Base-by-base conservation (phyloP, 1,140 invertebrate species). In the Brachionus paranguensis region DNA sequence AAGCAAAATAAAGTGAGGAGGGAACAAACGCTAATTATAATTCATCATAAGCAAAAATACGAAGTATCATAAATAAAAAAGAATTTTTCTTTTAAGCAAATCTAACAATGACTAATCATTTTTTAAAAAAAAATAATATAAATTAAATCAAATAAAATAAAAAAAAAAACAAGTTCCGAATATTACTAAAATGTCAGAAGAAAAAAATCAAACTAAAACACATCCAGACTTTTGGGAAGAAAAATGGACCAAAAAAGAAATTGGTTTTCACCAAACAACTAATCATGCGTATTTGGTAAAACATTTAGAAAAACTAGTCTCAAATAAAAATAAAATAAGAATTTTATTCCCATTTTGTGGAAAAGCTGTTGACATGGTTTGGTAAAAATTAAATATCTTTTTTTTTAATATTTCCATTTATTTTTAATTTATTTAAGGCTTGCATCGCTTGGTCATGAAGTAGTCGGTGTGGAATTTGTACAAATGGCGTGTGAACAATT, bases 361-460 rank as follows among this genome's bases (percentile, higher is more conserved):
- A 6, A 68, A 68, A 41, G 65, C 65, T 10, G 65, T 33, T 27
- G n/a, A 50, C 47, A 17, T 79, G 43, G 27, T 20, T 10, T 24
- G 76, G 76, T 55, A 60, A 60, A 24, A 8, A 8, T 7, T 17
- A 8, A 1, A 10, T 1, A 33, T 17, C 0, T 29, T 14, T 24
- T 8, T 72, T 10, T 5, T 0, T 12, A 0, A 72, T 11, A 41
- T 47, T 60, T 20, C 1, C 0, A 60, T 20, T 24, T 60, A 20
- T 8, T 24, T 17, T 17, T 1, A 60, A 24, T 10, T 1, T 6
- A 17, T 24, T 33, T 6, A 33, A 72, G 70, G 70, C 27, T 79
- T n/a, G 76, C 76, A 17, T 79, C 76, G 7, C 37, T 55, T 7
- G 74, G 74, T 47, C 74, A 78, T 14, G 50, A 47, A 55, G 74